Conservation (phyloP, 1,140 invertebrate genomes). For the Thaumetopoea pityocampa region DNA sequence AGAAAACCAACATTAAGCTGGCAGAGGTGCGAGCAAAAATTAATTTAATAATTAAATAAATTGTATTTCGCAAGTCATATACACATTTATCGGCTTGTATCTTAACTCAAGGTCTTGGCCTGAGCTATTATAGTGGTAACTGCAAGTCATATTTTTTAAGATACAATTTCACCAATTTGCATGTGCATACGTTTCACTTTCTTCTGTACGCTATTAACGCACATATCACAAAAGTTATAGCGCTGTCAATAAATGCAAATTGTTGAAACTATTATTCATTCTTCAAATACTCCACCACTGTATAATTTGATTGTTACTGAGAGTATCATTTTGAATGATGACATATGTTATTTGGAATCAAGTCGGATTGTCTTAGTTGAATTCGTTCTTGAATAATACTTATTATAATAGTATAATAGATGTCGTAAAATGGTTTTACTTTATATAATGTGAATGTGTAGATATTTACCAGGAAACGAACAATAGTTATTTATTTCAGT, state of each 20-base stretch:
- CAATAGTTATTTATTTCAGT: no score
- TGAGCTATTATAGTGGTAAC: slow-evolving; percentile 8
- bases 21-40: no score
- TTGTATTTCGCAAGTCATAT: no score
- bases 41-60: no score
- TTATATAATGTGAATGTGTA: no score
- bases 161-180: slow-evolving; percentile 34
- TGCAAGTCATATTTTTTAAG: slow-evolving; percentile 14
- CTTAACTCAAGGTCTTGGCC: slow-evolving; percentile 2
- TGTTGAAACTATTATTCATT: not conserved
- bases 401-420: no score
- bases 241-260: slow-evolving; percentile 16
- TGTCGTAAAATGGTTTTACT: no score
- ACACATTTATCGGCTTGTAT: no score
- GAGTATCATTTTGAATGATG: not conserved
- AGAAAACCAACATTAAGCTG: no score
- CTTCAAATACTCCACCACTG: slow-evolving; percentile 1
- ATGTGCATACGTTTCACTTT: slow-evolving; percentile 29
- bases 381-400: no score
- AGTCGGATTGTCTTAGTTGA: no score
- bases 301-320: not conserved
- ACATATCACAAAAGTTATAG: slow-evolving; percentile 9
- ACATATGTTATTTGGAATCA: slow-evolving; percentile 13
- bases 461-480: no score
- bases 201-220: slow-evolving; percentile 19